Evolutionary conservation across 2,113 vertebrate species (phyloP), one percentile per base, ranked within the genome.

Genomic region (Tautogolabrus adspersus): DNA sequence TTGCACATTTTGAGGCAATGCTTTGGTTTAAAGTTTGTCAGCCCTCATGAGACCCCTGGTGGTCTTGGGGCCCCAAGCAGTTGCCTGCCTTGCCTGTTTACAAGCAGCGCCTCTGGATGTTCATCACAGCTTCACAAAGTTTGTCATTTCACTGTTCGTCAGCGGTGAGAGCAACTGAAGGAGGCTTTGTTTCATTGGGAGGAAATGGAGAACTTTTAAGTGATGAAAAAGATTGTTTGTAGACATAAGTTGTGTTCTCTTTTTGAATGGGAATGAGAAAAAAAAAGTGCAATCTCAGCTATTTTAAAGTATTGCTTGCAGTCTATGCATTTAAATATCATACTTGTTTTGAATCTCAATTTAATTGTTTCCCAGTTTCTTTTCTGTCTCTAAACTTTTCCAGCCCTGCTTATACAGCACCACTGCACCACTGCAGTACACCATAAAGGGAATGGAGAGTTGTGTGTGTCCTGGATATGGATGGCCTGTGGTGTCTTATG

Each of bases 401-500:
- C 12, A 22, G 40, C 6, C 16, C 57, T 77, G 23, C 57, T 72
- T 30, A 30, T 55, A 46, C 66, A 73, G 63, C 66, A 66, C 8
- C 34, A 21, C 37, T 59, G 34, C 42, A 52, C 23, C 12, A 13
- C 62, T 52, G 61, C 67, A 72, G 82, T 6, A 21, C 47, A 73
- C 49, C 64, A 71, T 59, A 22, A 47, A 64, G 66, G 38, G 72
- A 72, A 55, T 58, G 23, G 38, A 47, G 38, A 63, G 30, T 22
- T 62, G 67, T 57, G 63, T 61, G 49, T 78, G 69, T 81, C 60
- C 71, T 62, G 72, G 21, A 72, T 73, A 73, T 56, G 52, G 67
- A 85, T 77, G 75, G 79, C 73, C 75, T 65, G 66, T 42, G 59
- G 64, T 67, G 66, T 72, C 83, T 87, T 75, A 67, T 81, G 73